Conservation (phyloP, 2,888 invertebrate genomes). For the Sthenelais limicola region DNA sequence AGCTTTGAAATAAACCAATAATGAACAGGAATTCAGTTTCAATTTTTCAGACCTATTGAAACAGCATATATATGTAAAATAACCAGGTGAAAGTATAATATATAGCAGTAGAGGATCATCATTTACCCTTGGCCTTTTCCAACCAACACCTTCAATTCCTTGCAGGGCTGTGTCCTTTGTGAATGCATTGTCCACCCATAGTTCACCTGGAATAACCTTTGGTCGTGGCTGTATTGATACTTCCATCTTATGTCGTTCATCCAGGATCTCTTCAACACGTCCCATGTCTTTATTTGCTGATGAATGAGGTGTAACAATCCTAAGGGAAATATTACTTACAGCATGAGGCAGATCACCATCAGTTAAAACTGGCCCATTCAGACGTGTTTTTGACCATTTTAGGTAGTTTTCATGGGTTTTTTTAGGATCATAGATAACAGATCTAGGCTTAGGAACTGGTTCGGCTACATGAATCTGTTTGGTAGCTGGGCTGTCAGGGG, state of each 20-base stretch:
- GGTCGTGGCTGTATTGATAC: slow-evolving; percentile 43
- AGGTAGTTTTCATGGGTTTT: slow-evolving; percentile 16
- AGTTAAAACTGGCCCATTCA: neutral
- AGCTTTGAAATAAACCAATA: too few relatives aligned
- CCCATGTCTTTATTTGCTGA: slow-evolving; percentile 12
- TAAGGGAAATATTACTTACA: neutral
- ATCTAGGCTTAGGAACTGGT: neutral
- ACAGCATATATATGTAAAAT: too few relatives aligned
- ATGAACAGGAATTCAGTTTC: too few relatives aligned
- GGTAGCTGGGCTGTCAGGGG: too few relatives aligned
- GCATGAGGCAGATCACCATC: neutral
- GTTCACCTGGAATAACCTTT: slow-evolving; percentile 41
- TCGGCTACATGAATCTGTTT: too few relatives aligned
- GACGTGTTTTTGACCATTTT: slow-evolving; percentile 10
- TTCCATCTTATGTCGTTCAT: neutral
- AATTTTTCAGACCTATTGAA: too few relatives aligned
- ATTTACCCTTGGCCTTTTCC: slow-evolving; percentile 62
- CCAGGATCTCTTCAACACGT: neutral
- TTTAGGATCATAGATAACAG: slow-evolving; percentile 11
- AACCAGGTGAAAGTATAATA: too few relatives aligned
- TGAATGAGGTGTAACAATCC: neutral
- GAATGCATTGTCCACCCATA: slow-evolving; percentile 58
- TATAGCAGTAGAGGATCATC: too few relatives aligned
- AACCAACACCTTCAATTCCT: slow-evolving; percentile 52
- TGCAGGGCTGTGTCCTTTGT: slow-evolving; percentile 54